Percentiles rank a stretch among this genome's conserved stretches.
phyloP scores from a whole-genome alignment of 2,113 vertebrate species.

The Ameiurus melas region DNA sequence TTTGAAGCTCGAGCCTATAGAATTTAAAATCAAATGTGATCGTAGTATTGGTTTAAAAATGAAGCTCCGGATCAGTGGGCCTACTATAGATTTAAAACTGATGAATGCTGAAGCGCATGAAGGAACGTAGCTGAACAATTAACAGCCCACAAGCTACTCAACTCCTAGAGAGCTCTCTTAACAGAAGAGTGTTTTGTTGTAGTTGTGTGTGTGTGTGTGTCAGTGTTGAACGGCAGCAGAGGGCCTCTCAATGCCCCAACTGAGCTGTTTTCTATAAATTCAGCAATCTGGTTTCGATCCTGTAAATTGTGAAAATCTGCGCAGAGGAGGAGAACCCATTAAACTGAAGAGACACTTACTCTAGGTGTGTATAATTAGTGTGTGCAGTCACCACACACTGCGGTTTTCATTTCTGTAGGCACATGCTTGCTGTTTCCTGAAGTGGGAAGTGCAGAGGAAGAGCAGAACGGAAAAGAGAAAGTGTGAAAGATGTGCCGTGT shows the following conservation, averaged over 20 bases:
- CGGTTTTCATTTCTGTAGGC: not conserved
- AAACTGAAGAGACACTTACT: not conserved
- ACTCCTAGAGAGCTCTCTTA: not conserved
- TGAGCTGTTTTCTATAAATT: constrained; percentile 23
- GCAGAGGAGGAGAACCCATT: not conserved
- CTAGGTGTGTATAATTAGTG: constrained; percentile 17
- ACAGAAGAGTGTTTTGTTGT: not conserved
- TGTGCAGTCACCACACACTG: not conserved
- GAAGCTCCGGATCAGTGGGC: not conserved
- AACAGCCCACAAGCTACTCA: constrained; percentile 14
- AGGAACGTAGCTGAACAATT: not conserved
- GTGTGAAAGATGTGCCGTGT: constrained; percentile 11
- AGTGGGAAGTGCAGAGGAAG: not conserved
- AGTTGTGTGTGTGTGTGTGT: not conserved
- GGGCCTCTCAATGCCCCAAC: not conserved
- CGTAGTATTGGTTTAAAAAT: not conserved
- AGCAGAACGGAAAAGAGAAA: not conserved
- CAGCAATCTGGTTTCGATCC: not conserved
- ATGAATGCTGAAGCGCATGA: not conserved
- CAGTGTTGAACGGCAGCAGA: not conserved
- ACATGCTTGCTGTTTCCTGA: not conserved
- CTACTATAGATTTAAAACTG: not conserved
- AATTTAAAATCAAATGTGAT: not conserved
- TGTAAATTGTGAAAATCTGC: constrained; percentile 1
- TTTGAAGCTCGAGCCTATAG: not conserved